Evolutionary conservation across 2,113 vertebrate species (phyloP), one percentile per base, ranked within the genome.

Genomic region (Puffinus mauretanicus): DNA sequence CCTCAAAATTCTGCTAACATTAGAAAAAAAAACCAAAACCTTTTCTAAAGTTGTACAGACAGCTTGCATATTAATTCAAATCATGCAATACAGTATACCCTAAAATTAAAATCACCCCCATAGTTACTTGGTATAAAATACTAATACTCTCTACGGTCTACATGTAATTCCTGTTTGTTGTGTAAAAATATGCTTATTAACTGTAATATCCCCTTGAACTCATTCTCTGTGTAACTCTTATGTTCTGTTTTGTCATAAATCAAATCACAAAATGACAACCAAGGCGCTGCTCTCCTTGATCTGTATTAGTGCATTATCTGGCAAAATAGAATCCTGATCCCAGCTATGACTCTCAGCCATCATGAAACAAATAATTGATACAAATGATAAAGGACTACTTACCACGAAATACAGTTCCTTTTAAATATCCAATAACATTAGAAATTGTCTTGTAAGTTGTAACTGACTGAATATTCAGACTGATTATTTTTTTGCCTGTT

Each of bases 341-440:
- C 62, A 76, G 44, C 14, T 51, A 13, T 32, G 79, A 78, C n/a
- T 44, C 55, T 24, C 26, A 79, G 15, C 6, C 40, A 52, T 54
- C 1, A 5, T 3, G 8, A 72, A 87, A 84, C 7, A 92, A 88
- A 64, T n/a, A 72, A 78, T 26, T 2, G 3, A 36, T 55, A 57
- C 7, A 81, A 66, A 70, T 26, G 15, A 67, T 70, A 84, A 76
- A 83, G 66, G 32, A 34, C 17, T 42, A 94, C 96, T 97, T 95
- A 99, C 99, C 99, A 97, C 99, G 99, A 97, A 98, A 98, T 27
- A 94, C 96, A 44, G 95, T 94, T 77, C 99, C 99, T 96, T 98
- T 99, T 73, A 99, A 96, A 97, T 98, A 99, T 29, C 99, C 99
- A 90, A 99, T 96, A 73, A 99, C 98, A 69, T 99, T 99, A 96